These are phyloP conservation scores for Hippocampus abdominalis DNA, from an alignment of 2,113 vertebrate genomes.

Conservation along the genomic window DNA sequence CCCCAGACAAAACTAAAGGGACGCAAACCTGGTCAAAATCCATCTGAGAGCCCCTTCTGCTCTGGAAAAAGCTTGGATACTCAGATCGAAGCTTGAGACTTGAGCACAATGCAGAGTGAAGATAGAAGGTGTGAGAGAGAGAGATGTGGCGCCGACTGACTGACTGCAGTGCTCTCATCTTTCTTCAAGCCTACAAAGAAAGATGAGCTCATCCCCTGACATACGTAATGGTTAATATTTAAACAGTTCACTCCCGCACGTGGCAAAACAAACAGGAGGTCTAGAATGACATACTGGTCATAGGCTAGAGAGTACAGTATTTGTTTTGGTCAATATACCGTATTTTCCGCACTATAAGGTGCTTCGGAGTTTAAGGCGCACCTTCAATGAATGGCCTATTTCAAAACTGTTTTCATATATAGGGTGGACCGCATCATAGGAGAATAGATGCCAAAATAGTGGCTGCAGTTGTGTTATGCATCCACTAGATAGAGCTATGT, in stretches of 20 bases:
- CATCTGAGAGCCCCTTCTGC: not conserved
- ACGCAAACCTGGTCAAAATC: slow-evolving; percentile 9
- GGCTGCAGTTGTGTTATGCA: too few species aligned
- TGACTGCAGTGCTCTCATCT: slow-evolving; percentile 54
- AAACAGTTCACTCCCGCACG: slow-evolving; percentile 39
- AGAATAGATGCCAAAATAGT: too few species aligned
- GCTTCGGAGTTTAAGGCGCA: too few species aligned
- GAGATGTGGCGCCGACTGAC: slow-evolving; percentile 18
- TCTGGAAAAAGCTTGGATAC: slow-evolving; percentile 12
- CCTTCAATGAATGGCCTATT: too few species aligned
- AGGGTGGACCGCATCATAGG: too few species aligned
- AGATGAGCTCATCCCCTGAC: slow-evolving; percentile 44
- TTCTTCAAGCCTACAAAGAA: slow-evolving; percentile 35
- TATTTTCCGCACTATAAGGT: too few species aligned
- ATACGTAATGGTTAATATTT: slow-evolving; percentile 60
- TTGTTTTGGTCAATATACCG: slow-evolving; percentile 6
- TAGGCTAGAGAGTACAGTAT: not conserved
- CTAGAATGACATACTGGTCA: not conserved
- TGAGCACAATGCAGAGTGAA: slow-evolving; percentile 5
- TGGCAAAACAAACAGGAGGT: slow-evolving; percentile 34
- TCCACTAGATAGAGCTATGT: too few species aligned
- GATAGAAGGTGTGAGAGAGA: not conserved
- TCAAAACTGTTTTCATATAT: too few species aligned
- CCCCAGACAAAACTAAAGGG: slow-evolving; percentile 6
- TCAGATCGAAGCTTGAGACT: slow-evolving; percentile 3